These are phyloP conservation scores for Philonicus albiceps DNA, from an alignment of 2,888 invertebrate species.

Conservation along the genomic window DNA sequence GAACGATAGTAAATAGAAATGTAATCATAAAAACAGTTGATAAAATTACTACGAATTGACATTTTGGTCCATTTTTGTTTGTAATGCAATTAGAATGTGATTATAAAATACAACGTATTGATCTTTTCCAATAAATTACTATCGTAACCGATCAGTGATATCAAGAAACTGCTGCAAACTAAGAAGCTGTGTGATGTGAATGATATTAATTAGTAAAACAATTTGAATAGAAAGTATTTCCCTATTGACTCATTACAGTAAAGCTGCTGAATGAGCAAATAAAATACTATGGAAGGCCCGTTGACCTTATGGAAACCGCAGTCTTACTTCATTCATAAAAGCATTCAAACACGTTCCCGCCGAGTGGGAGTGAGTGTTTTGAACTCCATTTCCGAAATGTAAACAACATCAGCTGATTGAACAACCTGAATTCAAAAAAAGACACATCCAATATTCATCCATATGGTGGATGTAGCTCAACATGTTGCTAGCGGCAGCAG, in stretches of 20 bases:
- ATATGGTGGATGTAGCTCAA: background rate
- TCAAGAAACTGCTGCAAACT: background rate
- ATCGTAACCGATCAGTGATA: background rate
- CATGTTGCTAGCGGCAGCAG: constrained; percentile 1
- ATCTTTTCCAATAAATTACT: background rate
- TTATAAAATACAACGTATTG: background rate
- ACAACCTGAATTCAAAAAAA: background rate
- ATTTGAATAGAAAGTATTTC: background rate
- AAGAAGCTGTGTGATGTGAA: background rate
- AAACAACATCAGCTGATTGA: constrained; percentile 25
- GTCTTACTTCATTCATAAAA: background rate
- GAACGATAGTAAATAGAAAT: background rate
- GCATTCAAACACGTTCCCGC: background rate
- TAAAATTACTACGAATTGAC: background rate
- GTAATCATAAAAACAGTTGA: background rate
- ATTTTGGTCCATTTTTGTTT: background rate
- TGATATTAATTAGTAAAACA: background rate
- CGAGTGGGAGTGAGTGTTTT: background rate
- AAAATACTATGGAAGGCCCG: background rate
- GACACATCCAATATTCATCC: background rate
- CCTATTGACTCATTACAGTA: background rate
- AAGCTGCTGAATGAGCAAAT: background rate
- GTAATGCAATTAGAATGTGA: too few relatives aligned
- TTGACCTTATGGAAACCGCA: background rate
- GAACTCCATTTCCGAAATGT: constrained; percentile 2